These are phyloP conservation scores for Xylocampa areola DNA, from an alignment of 2,888 invertebrate genomes.

Conservation along the genomic window DNA sequence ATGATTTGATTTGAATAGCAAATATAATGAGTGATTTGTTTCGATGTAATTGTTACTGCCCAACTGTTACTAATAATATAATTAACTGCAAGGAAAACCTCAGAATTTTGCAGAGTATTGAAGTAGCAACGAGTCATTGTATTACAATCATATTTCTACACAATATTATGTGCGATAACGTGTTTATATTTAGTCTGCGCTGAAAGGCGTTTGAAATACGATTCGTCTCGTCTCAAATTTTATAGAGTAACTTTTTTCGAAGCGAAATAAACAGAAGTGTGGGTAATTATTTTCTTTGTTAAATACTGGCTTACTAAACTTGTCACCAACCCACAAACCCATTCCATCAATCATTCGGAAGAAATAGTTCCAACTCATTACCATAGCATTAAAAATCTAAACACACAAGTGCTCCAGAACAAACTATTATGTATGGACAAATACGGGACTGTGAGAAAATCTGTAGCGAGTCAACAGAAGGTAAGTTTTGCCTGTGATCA, in stretches of 20 bases:
- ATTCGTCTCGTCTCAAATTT: conserved; percentile 7
- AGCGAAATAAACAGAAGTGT: neutral
- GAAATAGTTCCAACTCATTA: conserved; percentile 35
- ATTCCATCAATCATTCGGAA: conserved; percentile 24
- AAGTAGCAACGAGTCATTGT: neutral
- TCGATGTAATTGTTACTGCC: neutral
- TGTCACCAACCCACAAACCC: too few relatives aligned
- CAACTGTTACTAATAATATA: neutral
- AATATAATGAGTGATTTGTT: too few relatives aligned
- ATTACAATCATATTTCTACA: neutral
- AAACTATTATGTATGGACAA: conserved; percentile 37
- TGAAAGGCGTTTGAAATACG: conserved; percentile 26
- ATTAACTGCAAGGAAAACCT: conserved; percentile 30
- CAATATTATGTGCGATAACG: conserved; percentile 6
- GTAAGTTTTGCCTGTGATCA: conserved; percentile 29
- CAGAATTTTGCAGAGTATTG: conserved; percentile 12
- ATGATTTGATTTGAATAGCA: too few relatives aligned
- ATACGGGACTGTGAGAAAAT: conserved; percentile 43
- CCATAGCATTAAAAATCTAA: conserved; percentile 29
- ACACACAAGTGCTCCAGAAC: conserved; percentile 12
- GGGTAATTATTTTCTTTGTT: neutral
- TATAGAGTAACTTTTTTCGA: neutral
- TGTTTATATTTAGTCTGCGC: conserved; percentile 26
- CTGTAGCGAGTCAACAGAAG: conserved; percentile 27
- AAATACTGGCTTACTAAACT: too few relatives aligned